Evolutionary conservation across 2,113 vertebrate genomes (phyloP), one percentile per base, ranked within the genome.

Genomic region (Chlamydotis undulata): DNA sequence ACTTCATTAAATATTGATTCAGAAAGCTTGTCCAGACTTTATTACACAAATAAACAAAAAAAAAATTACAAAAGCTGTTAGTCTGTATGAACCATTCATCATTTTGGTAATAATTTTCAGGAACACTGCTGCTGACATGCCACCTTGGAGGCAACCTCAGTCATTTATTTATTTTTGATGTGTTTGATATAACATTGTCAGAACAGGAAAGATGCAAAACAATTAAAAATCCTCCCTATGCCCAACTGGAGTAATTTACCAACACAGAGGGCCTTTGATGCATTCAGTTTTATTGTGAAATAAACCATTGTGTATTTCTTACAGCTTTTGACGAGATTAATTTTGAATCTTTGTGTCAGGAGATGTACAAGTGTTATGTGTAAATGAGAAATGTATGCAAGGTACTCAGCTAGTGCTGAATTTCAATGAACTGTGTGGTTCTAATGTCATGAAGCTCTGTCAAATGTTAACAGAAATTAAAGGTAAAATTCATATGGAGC

Each of bases 381-480:
- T 94, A 97, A 97, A 97, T 96, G 96, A 97, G 92, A 97, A 97
- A 94, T 85, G 25, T 94, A 96, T 96, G 89, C 90, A 87, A 96
- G 96, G 77, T 92, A 89, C 67, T 97, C 86, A 91, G 41, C 53
- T 86, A 37, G 70, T 67, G 68, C 91, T 97, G 97, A 97, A 98
- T 98, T 97, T 97, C 97, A 98, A 97, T 97, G 97, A 98, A 97
- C 78, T 96, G 94, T 55, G 52, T 96, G 91, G 85, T 96, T 98
- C 94, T 96, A 97, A 96, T 96, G 96, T 97, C 97, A 97, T 76
- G 92, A 97, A 93, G 95, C 89, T 97, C 97, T 98, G 97, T 98
- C 97, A 98, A 95, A 97, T 96, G 96, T 97, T 98, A 98, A 93
- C 93, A 96, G 93, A 98, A 97, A 98, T 97, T 98, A 97, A 94